Evolutionary conservation across 2,888 invertebrate genomes (phyloP).

Genomic region (Globia sparganii): DNA sequence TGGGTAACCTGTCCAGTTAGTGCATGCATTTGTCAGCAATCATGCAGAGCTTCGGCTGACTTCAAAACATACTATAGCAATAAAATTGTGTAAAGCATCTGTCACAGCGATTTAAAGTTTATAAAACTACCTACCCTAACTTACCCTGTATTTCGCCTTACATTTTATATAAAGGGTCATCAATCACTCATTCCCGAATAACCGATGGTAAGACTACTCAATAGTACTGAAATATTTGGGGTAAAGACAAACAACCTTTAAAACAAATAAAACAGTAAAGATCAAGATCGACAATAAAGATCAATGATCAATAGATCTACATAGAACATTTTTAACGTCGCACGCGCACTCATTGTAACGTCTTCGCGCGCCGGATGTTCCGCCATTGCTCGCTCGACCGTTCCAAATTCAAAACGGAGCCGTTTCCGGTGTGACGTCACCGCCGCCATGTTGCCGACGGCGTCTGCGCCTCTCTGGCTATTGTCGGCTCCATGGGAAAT

Average conservation of each 20-base stretch:
- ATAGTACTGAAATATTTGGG: slow-evolving; percentile 1
- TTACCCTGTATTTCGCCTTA: background rate
- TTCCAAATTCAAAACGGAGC: slow-evolving; percentile 90
- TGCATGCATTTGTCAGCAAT: too few species aligned
- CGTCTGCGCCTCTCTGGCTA: slow-evolving; percentile 79
- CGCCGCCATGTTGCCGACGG: slow-evolving; percentile 84
- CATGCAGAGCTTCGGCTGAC: background rate
- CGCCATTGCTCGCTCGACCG: slow-evolving; percentile 90
- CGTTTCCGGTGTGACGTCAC: slow-evolving; percentile 89
- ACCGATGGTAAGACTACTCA: background rate
- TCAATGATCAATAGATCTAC: slow-evolving; percentile 69
- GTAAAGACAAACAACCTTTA: slow-evolving; percentile 22
- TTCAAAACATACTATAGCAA: background rate
- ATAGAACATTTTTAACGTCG: slow-evolving; percentile 73
- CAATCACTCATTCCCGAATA: slow-evolving; percentile 1
- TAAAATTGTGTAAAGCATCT: background rate
- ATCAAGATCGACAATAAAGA: slow-evolving; percentile 67
- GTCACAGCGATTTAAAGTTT: background rate
- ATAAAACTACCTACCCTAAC: background rate
- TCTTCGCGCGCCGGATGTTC: slow-evolving; percentile 89
- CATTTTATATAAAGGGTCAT: background rate
- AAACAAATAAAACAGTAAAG: slow-evolving; percentile 59
- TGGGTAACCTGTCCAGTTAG: too few species aligned
- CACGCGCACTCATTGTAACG: slow-evolving; percentile 87
- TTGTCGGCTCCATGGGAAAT: slow-evolving; percentile 83